Conservation (phyloP, 92 coral and sea anemone genomes). For the Parazoanthus darwini region DNA sequence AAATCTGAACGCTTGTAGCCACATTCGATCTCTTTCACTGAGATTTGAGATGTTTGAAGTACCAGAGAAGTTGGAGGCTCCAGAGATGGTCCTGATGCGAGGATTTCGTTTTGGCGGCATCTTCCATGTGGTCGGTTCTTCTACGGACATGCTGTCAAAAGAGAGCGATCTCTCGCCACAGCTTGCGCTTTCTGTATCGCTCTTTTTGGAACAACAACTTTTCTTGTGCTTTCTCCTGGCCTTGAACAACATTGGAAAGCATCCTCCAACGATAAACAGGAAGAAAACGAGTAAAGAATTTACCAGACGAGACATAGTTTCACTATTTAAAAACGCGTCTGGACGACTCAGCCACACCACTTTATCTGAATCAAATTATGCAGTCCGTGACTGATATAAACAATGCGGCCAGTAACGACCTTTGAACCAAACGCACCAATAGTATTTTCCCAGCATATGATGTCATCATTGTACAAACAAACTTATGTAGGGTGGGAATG, state of each 20-base stretch:
- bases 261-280: slow-evolving; percentile 69
- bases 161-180: slow-evolving; percentile 62
- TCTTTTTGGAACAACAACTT: slow-evolving; percentile 48
- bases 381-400: slow-evolving; percentile 7
- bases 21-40: slow-evolving; percentile 79
- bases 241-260: slow-evolving; percentile 67
- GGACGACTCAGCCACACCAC: not conserved
- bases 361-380: not conserved
- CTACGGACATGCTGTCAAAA: slow-evolving; percentile 80
- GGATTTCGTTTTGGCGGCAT: slow-evolving; percentile 82
- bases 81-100: slow-evolving; percentile 80
- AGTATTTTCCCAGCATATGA: slow-evolving; percentile 39
- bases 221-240: slow-evolving; percentile 62
- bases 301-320: slow-evolving; percentile 18
- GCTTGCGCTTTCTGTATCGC: slow-evolving; percentile 47
- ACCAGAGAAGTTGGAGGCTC: slow-evolving; percentile 88
- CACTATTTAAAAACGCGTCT: not conserved
- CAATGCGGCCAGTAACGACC: slow-evolving; percentile 28
- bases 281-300: slow-evolving; percentile 48
- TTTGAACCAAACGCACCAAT: slow-evolving; percentile 33
- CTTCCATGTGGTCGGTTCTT: slow-evolving; percentile 79
- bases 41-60: slow-evolving; percentile 71
- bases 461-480: not conserved
- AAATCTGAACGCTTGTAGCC: slow-evolving; percentile 81
- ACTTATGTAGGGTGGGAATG: not conserved